Evolutionary conservation across 53 echinoderm and acorn worm genomes (phyloP), one percentile per base, ranked within the genome.

Genomic region (Zoroaster sp.): DNA sequence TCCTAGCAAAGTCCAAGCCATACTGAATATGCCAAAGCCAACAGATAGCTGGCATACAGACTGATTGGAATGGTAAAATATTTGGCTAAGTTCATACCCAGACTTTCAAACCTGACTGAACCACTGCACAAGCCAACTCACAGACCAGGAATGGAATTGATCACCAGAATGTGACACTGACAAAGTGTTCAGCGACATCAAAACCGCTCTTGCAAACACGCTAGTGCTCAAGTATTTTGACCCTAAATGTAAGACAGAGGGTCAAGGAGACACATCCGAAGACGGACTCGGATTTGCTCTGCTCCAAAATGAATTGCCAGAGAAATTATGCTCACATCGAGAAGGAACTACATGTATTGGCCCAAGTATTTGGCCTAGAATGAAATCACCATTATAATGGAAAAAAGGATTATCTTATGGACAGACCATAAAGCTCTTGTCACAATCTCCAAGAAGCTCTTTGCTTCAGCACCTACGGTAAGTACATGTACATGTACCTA

Each of bases 181-280:
- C 14, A 38, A 79, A 23, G 23, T 39, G 66, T 87, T 91, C 55
- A 32, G 40, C 41, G n/a, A n/a, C n/a, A n/a, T n/a, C n/a, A n/a
- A n/a, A n/a, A n/a, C n/a, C n/a, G n/a, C n/a, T n/a, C n/a, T n/a
- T n/a, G n/a, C 87, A 4, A 23, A 35, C 71, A 42, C 83, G 7
- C 93, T 88, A 21, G 93, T 93, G 4, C 72, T 93, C 36, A 66
- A 75, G 71, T 94, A 94, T 65, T 94, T 91, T 80, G 89, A 91
- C 36, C 77, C 68, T 11, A 74, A 34, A 32, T 3, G 66, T 17
- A 70, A 74, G 40, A 82, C 91, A 35, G 91, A 91, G 45, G 82
- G 83, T 13, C 91, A 94, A 77, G 92, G 85, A 23, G 95, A 92
- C 43, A 90, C 92, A 25, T n/a, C n/a, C n/a, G n/a, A n/a, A n/a